Percentiles rank a stretch among this genome's conserved stretches.
phyloP scores from a whole-genome alignment of 2,113 vertebrate species.

The Ochotona princeps region DNA sequence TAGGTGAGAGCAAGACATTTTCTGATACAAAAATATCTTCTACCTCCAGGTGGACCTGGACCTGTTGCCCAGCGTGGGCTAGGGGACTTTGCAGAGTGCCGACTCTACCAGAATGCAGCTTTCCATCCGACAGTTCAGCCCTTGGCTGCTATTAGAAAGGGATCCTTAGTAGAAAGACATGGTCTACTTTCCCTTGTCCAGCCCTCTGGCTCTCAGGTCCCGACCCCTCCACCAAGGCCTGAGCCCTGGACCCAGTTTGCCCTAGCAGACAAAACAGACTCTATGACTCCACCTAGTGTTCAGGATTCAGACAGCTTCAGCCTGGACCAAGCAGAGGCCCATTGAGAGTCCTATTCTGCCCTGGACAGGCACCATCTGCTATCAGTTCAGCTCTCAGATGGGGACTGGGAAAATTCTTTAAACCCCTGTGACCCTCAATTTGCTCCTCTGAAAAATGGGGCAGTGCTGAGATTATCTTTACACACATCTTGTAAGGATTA shows the following conservation, averaged over 20 bases:
- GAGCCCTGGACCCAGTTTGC: no score
- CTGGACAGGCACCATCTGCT: background rate
- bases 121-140: background rate
- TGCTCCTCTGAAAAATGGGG: background rate
- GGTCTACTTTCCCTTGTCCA: background rate
- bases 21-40: background rate
- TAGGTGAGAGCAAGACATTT: background rate
- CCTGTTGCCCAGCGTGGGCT: background rate
- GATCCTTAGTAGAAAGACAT: background rate
- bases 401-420: background rate
- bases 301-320: no score
- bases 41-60: background rate
- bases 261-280: background rate
- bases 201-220: background rate
- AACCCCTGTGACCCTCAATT: background rate
- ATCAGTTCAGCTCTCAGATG: background rate
- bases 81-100: accelerated
- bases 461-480: background rate
- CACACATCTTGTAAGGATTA: background rate
- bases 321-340: background rate
- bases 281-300: no score
- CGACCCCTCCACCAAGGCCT: background rate
- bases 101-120: background rate
- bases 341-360: background rate
- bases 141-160: background rate